Percentiles rank a stretch among this genome's conserved stretches.
phyloP scores from a whole-genome alignment of 2,113 vertebrate species.

The Etheostoma spectabile region DNA sequence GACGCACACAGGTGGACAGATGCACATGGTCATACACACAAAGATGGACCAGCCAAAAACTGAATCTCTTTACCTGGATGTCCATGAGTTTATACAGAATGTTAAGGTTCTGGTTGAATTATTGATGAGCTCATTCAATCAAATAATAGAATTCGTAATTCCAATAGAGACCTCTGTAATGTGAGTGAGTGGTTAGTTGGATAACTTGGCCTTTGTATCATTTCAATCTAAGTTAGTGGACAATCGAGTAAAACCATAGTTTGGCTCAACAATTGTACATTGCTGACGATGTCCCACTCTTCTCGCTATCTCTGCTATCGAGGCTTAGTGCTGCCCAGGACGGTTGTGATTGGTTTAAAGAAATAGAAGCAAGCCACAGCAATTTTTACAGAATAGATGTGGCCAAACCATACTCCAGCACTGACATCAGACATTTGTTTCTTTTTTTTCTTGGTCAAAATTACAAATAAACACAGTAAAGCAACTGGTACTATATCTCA shows the following conservation, averaged over 20 bases:
- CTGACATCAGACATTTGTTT: neutral
- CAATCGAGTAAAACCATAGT: neutral
- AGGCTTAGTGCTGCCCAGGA: too few relatives aligned
- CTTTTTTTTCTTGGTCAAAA: neutral
- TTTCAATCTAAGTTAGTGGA: neutral
- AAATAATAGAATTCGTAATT: neutral
- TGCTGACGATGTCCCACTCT: too few relatives aligned
- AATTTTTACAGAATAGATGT: too few relatives aligned
- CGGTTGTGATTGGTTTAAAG: too few relatives aligned
- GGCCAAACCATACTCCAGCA: too few relatives aligned
- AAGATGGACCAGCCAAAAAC: neutral
- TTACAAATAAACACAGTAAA: neutral
- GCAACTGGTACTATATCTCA: neutral
- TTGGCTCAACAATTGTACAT: too few relatives aligned
- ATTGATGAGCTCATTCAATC: neutral
- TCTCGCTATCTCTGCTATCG: too few relatives aligned
- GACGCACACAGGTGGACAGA: slow-evolving; percentile 54
- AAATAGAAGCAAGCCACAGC: too few relatives aligned
- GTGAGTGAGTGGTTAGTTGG: neutral
- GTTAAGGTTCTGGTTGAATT: neutral
- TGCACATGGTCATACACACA: slow-evolving; percentile 1
- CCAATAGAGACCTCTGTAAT: neutral
- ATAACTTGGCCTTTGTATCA: neutral
- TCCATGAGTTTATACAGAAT: neutral
- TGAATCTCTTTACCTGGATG: neutral